Evolutionary conservation across 2,113 vertebrate genomes (phyloP).

Genomic region (Boleophthalmus pectinirostris): DNA sequence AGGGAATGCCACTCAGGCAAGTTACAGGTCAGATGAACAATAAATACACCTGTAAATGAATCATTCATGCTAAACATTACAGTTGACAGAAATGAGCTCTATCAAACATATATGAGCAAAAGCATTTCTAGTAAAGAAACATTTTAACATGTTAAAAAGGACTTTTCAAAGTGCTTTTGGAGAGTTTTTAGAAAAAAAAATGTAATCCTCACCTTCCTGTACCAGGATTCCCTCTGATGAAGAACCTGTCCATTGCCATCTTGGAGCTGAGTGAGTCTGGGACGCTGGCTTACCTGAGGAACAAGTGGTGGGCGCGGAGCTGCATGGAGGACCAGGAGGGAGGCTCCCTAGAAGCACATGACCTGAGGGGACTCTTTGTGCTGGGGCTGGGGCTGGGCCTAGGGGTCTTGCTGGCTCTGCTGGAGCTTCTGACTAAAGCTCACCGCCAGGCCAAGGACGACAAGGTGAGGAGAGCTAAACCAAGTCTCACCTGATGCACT

Average conservation of each 20-base stretch:
- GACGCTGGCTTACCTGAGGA: conserved; percentile 73
- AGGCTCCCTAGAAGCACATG: conserved; percentile 67
- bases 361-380: conserved; percentile 82
- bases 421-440: conserved; percentile 81
- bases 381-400: conserved; percentile 79
- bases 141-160: too few relatives aligned
- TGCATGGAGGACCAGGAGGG: conserved; percentile 52
- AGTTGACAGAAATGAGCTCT: too few relatives aligned
- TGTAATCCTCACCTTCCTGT: background rate
- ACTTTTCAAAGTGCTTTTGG: too few relatives aligned
- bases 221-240: conserved; percentile 79
- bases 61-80: too few relatives aligned
- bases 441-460: conserved; percentile 72
- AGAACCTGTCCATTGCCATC: conserved; percentile 79
- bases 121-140: too few relatives aligned
- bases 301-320: conserved; percentile 88
- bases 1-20: too few relatives aligned
- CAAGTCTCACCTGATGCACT: background rate
- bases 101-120: too few relatives aligned
- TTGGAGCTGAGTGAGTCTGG: conserved; percentile 82
- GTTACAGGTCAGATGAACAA: too few relatives aligned
- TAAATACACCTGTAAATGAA: too few relatives aligned
- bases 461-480: conserved; percentile 68
- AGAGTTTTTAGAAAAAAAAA: too few relatives aligned
- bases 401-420: conserved; percentile 78